Conservation (phyloP, 2,888 invertebrate genomes). For the Dasysyrphus albostriatus region DNA sequence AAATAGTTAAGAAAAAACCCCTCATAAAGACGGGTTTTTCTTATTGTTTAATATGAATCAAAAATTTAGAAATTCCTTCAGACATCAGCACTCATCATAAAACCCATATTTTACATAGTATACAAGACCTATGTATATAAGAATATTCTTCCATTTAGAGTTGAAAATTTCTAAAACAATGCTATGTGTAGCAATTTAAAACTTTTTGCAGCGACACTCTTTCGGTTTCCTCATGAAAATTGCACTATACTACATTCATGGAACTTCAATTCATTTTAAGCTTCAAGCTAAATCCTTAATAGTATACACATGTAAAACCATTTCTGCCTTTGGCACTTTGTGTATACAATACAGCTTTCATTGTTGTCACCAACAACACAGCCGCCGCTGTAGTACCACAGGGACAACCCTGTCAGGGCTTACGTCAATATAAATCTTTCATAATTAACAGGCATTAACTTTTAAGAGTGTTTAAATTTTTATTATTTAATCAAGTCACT, state of each 20-base stretch:
- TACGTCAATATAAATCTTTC: conserved; percentile 62
- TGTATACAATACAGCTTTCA: conserved; percentile 35
- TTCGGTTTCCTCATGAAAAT: conserved; percentile 6
- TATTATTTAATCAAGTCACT: conserved; percentile 76
- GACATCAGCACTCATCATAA: neutral
- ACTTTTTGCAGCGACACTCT: conserved; percentile 12
- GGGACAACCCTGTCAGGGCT: neutral
- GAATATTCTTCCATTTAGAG: neutral
- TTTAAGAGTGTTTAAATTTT: conserved; percentile 68
- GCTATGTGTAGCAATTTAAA: conserved; percentile 16
- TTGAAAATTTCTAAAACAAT: conserved; percentile 9
- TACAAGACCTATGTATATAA: neutral
- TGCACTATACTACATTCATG: neutral
- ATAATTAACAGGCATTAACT: conserved; percentile 75
- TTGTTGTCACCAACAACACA: conserved; percentile 52
- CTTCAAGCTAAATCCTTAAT: conserved; percentile 8
- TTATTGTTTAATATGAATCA: neutral
- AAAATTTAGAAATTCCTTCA: neutral
- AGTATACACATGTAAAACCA: conserved; percentile 62
- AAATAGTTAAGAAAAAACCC: neutral
- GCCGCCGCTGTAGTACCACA: neutral
- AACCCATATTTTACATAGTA: neutral
- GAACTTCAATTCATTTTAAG: neutral
- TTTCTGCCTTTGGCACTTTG: conserved; percentile 45
- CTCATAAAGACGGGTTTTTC: neutral